Percentiles rank a stretch among this genome's conserved stretches.
phyloP scores from a whole-genome alignment of 2,888 invertebrate species.

The Macrosoma leucophasiata region DNA sequence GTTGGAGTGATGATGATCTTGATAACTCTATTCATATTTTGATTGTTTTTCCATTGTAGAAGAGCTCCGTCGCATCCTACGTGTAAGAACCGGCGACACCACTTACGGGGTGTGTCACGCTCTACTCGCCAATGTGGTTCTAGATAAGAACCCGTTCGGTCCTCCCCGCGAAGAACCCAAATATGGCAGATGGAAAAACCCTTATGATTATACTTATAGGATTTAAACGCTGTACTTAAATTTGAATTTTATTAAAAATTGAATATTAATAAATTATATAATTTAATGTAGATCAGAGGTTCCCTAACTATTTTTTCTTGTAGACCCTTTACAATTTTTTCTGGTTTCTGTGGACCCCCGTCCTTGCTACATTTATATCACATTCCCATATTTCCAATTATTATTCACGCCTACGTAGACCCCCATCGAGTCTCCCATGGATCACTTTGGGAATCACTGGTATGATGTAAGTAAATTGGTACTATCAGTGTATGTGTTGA shows the following conservation, averaged over 20 bases:
- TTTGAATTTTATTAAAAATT: not conserved
- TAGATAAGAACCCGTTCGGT: slow-evolving; percentile 63
- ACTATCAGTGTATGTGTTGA: too few species aligned
- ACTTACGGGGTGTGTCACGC: slow-evolving; percentile 53
- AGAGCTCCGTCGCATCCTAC: slow-evolving; percentile 58
- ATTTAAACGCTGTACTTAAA: slow-evolving; percentile 23
- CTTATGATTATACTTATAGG: slow-evolving; percentile 54
- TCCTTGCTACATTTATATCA: too few species aligned
- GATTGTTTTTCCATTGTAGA: slow-evolving; percentile 30
- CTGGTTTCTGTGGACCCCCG: too few species aligned
- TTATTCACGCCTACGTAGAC: too few species aligned
- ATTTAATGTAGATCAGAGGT: too few species aligned
- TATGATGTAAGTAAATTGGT: too few species aligned
- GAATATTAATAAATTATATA: slow-evolving; percentile 1
- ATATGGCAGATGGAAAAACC: slow-evolving; percentile 55
- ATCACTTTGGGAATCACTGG: too few species aligned
- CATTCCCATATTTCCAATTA: too few species aligned
- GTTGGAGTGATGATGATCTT: too few species aligned
- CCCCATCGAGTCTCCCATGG: too few species aligned
- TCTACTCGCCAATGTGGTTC: slow-evolving; percentile 51
- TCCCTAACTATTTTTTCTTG: too few species aligned
- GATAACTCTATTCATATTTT: not conserved
- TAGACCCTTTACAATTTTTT: too few species aligned
- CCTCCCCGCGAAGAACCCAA: slow-evolving; percentile 53
- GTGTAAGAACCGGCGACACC: slow-evolving; percentile 58